These are phyloP conservation scores for Procambarus clarkii DNA, from an alignment of 1,140 invertebrate species.

Conservation along the genomic window DNA sequence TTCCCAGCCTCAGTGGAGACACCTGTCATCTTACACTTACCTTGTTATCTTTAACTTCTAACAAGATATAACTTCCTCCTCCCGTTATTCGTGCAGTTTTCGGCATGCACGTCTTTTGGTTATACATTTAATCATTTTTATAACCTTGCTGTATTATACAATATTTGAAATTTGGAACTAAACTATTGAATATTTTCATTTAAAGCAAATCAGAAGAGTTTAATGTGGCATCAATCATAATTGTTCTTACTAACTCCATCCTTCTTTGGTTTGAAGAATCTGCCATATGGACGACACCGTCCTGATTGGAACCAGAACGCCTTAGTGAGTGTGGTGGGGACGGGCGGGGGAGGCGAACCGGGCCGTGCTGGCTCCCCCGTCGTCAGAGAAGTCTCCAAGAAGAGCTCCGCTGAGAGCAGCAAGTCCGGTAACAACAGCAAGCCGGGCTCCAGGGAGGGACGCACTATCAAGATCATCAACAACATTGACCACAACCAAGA, in stretches of 20 bases:
- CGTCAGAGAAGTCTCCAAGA: constrained; percentile 51
- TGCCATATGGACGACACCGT: constrained; percentile 62
- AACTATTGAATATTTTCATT: too few relatives aligned
- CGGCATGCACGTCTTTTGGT: too few relatives aligned
- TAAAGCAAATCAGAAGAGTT: too few relatives aligned
- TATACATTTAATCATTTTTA: too few relatives aligned
- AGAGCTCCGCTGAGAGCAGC: constrained; percentile 70
- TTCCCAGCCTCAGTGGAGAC: too few relatives aligned
- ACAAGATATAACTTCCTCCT: too few relatives aligned
- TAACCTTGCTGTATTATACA: too few relatives aligned
- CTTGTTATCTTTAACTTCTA: too few relatives aligned
- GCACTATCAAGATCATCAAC: constrained; percentile 93
- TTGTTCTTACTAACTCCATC: neutral
- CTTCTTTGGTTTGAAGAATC: constrained; percentile 25
- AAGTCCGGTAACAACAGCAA: constrained; percentile 59
- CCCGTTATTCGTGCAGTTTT: too few relatives aligned
- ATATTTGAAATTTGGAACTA: too few relatives aligned
- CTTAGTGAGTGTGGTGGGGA: neutral
- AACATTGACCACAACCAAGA: constrained; percentile 93
- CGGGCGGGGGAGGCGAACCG: neutral
- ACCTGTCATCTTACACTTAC: too few relatives aligned
- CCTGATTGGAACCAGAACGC: constrained; percentile 56
- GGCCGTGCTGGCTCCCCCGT: constrained; percentile 47
- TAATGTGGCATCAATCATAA: too few relatives aligned
- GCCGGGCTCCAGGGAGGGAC: constrained; percentile 79